Conservation (phyloP, 2,888 invertebrate species). For the Dolichopus griseipennis region DNA sequence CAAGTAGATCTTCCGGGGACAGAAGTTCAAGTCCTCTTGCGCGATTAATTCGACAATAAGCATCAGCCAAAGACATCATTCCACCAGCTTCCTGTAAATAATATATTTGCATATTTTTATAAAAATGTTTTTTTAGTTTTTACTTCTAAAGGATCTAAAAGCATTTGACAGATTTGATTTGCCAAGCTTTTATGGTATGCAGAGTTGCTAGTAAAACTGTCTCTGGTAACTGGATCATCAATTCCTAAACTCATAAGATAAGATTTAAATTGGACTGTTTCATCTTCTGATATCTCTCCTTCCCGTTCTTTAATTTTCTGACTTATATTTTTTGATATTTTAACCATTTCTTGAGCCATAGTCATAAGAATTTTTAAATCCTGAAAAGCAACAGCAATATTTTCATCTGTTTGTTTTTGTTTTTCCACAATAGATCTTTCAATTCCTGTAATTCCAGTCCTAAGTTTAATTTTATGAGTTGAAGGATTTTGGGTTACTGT, state of each 20-base stretch:
- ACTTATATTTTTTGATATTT: conserved; percentile 82
- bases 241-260: conserved; percentile 95
- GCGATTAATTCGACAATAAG: conserved; percentile 92
- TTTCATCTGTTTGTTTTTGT: conserved; percentile 82
- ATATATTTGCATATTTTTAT: not conserved
- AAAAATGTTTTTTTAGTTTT: conserved; percentile 13
- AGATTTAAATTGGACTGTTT: conserved; percentile 91
- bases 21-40: conserved; percentile 91
- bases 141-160: conserved; percentile 73
- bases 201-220: conserved; percentile 74
- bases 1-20: conserved; percentile 92
- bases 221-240: conserved; percentile 94
- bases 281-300: conserved; percentile 94
- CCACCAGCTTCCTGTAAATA: conserved; percentile 72
- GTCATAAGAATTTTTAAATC: conserved; percentile 90
- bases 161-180: conserved; percentile 72
- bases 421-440: conserved; percentile 86
- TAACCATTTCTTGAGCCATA: conserved; percentile 97
- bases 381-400: conserved; percentile 88
- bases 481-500: not conserved
- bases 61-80: conserved; percentile 94
- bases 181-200: conserved; percentile 80
- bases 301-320: conserved; percentile 86
- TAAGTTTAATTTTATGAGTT: conserved; percentile 51
- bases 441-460: conserved; percentile 91